Percentiles rank a stretch among this genome's conserved stretches.
Evolutionary conservation across 2,797 vertebrate species (phyloP).

Genomic region (Lateolabrax maculatus): DNA sequence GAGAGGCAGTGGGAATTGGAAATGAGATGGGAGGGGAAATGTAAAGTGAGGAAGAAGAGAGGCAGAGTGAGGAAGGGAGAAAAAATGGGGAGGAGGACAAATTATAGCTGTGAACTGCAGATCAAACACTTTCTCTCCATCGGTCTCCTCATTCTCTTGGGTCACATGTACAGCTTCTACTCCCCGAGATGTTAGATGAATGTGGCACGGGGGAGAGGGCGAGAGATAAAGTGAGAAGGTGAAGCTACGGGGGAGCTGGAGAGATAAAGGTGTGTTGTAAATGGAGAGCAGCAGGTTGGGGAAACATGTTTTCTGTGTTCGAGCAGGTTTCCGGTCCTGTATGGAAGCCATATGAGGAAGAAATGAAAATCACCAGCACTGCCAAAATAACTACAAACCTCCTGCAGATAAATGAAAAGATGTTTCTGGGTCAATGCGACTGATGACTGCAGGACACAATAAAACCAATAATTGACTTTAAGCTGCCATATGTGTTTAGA

Average conservation of each 20-base stretch:
- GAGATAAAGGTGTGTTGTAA: background rate
- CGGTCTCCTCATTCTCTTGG: constrained; percentile 16
- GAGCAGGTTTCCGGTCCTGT: background rate
- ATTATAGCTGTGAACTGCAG: constrained; percentile 54
- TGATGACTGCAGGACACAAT: background rate
- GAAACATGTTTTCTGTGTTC: background rate
- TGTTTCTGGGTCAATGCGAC: background rate
- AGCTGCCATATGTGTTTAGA: background rate
- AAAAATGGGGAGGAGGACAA: constrained; percentile 19
- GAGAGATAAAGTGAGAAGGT: background rate
- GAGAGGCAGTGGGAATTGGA: constrained; percentile 16
- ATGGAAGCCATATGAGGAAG: background rate
- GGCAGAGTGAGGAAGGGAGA: background rate
- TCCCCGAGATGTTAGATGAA: constrained; percentile 33
- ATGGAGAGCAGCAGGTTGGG: background rate
- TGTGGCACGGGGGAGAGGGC: background rate
- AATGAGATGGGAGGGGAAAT: constrained; percentile 28
- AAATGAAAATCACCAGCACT: background rate
- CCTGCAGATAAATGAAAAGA: background rate
- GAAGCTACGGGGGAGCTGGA: background rate
- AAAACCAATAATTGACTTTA: background rate
- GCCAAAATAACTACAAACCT: background rate
- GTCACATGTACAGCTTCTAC: constrained; percentile 1
- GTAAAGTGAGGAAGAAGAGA: constrained; percentile 2
- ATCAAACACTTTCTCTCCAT: constrained; percentile 51